These are phyloP conservation scores for Eupithecia centaureata DNA, from an alignment of 2,888 invertebrate species.

Conservation along the genomic window DNA sequence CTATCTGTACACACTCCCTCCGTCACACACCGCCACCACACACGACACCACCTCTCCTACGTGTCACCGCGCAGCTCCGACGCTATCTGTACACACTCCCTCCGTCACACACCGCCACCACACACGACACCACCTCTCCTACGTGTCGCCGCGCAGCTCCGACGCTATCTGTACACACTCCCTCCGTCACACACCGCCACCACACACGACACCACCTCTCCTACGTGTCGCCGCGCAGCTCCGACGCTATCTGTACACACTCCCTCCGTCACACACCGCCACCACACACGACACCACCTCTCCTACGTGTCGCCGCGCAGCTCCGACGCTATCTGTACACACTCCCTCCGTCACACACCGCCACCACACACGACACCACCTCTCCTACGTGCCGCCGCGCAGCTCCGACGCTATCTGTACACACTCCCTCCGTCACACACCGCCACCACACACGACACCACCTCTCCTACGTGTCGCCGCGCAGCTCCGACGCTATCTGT, in stretches of 20 bases:
- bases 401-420: conserved; percentile 51
- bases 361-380: background rate
- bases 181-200: background rate
- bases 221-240: conserved; percentile 63
- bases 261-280: background rate
- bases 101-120: background rate
- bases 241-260: conserved; percentile 40
- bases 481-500: conserved; percentile 54
- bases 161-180: conserved; percentile 21
- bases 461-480: conserved; percentile 53
- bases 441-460: background rate
- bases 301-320: conserved; percentile 59
- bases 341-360: background rate
- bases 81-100: conserved; percentile 23
- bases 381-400: conserved; percentile 48
- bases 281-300: background rate
- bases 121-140: background rate
- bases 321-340: conserved; percentile 48
- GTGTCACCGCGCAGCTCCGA: conserved; percentile 68
- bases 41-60: background rate
- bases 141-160: conserved; percentile 66
- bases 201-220: background rate
- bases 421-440: conserved; percentile 1
- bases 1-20: conserved; percentile 21
- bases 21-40: background rate